A percentile compares a stretch with the other conserved stretches of the same genome.
phyloP scores from a whole-genome alignment of 2,888 invertebrate species.

The Pardosa pseudoannulata region DNA sequence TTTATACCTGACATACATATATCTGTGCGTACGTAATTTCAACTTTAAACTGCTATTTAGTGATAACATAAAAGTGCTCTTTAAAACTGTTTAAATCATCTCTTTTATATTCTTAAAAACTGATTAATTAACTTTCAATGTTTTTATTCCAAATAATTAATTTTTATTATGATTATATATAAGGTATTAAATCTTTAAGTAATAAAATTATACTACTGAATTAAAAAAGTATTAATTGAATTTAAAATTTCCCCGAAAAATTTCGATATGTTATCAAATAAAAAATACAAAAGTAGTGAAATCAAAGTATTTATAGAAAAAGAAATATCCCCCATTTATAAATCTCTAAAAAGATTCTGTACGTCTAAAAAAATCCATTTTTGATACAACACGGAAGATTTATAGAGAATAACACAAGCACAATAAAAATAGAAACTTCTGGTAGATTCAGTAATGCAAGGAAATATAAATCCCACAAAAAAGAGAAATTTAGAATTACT shows the following conservation, averaged over 20 bases:
- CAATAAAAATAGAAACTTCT: neutral
- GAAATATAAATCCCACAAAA: slow-evolving; percentile 14
- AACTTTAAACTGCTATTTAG: too few relatives aligned
- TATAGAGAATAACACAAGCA: neutral
- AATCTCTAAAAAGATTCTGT: slow-evolving; percentile 1
- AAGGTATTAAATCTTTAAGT: too few relatives aligned
- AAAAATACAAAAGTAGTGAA: neutral
- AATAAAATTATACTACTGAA: too few relatives aligned
- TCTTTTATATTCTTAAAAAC: too few relatives aligned
- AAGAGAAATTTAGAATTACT: slow-evolving; percentile 53
- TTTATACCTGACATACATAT: too few relatives aligned
- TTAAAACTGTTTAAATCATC: too few relatives aligned
- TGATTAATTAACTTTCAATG: too few relatives aligned
- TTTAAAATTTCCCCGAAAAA: neutral
- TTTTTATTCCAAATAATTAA: too few relatives aligned
- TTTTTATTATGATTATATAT: too few relatives aligned
- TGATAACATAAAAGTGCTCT: too few relatives aligned
- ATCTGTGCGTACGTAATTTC: too few relatives aligned
- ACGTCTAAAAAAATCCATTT: slow-evolving; percentile 26
- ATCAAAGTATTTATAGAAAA: neutral
- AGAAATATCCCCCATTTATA: slow-evolving; percentile 39
- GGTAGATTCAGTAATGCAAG: neutral
- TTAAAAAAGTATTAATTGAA: neutral
- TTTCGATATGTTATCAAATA: neutral
- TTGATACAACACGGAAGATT: slow-evolving; percentile 40